A percentile compares a stretch with the other conserved stretches of the same genome.
Evolutionary conservation across 2,888 invertebrate genomes (phyloP).

Genomic region (Rhopalosiphum nymphaeae): DNA sequence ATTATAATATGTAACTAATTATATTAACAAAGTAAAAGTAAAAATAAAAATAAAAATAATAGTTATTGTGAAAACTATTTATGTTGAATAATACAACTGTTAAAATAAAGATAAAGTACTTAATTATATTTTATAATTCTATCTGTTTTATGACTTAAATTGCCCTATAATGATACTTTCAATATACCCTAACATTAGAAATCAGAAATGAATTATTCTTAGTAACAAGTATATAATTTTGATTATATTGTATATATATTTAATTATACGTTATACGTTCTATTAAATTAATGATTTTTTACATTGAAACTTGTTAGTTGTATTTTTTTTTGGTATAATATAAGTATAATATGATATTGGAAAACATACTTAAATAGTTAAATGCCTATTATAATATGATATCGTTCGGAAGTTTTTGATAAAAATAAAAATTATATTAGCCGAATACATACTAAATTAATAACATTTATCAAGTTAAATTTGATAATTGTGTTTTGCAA

Average conservation of each 20-base stretch:
- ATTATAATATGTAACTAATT: not conserved
- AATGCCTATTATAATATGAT: not conserved
- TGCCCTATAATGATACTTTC: slow-evolving; percentile 51
- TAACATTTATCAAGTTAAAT: not conserved
- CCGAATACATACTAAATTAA: not conserved
- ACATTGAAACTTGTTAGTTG: slow-evolving; percentile 13
- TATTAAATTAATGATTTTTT: slow-evolving; percentile 16
- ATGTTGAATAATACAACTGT: not conserved
- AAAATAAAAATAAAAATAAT: slow-evolving; percentile 9
- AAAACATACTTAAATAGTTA: not conserved
- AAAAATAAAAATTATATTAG: not conserved
- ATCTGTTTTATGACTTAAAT: not conserved
- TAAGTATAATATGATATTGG: not conserved
- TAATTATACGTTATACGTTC: slow-evolving; percentile 45
- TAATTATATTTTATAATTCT: slow-evolving; percentile 31
- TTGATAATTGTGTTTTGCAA: not conserved
- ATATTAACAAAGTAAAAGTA: not conserved
- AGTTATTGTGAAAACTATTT: not conserved
- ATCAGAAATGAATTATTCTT: slow-evolving; percentile 41
- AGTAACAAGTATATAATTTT: slow-evolving; percentile 56
- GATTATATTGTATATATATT: slow-evolving; percentile 9
- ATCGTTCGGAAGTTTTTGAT: not conserved
- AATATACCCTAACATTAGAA: slow-evolving; percentile 29
- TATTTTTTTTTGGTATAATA: not conserved
- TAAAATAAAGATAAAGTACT: slow-evolving; percentile 26